Conservation (phyloP, 1,140 invertebrate species). For the Solen grandis region DNA sequence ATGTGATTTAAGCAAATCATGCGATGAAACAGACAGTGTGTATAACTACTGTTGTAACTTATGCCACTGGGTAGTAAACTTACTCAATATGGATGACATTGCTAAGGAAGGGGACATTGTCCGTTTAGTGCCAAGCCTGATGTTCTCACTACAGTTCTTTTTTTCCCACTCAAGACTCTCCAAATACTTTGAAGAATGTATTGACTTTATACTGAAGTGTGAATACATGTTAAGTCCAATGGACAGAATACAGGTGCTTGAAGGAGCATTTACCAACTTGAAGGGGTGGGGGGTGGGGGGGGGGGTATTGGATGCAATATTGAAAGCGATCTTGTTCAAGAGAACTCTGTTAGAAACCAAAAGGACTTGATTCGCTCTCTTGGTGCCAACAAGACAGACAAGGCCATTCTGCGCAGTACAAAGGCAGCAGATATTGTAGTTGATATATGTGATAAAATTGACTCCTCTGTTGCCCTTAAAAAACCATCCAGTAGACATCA, state of each 20-base stretch:
- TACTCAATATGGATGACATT: neutral
- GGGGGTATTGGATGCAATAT: neutral
- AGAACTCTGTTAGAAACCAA: slow-evolving; percentile 4
- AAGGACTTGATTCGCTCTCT: slow-evolving; percentile 4
- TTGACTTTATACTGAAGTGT: slow-evolving; percentile 1
- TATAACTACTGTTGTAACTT: slow-evolving; percentile 9
- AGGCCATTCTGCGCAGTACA: neutral
- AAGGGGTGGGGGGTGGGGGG: no score
- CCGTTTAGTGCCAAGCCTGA: neutral
- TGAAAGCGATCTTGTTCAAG: slow-evolving; percentile 12
- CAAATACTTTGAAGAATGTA: slow-evolving; percentile 15
- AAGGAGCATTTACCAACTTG: neutral
- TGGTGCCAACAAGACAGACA: slow-evolving; percentile 8
- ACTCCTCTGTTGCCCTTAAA: neutral
- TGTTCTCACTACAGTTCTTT: slow-evolving; percentile 4
- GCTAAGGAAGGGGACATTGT: neutral
- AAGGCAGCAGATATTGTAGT: neutral
- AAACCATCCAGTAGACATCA: slow-evolving; percentile 5
- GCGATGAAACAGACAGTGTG: neutral
- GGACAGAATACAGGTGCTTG: slow-evolving; percentile 15
- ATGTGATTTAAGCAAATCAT: neutral
- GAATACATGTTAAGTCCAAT: neutral
- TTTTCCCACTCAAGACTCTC: slow-evolving; percentile 14
- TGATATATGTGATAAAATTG: neutral
- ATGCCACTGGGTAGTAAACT: neutral